Evolutionary conservation across 2,113 vertebrate genomes (phyloP).

Genomic region (Petrocephalus microphthalmus): DNA sequence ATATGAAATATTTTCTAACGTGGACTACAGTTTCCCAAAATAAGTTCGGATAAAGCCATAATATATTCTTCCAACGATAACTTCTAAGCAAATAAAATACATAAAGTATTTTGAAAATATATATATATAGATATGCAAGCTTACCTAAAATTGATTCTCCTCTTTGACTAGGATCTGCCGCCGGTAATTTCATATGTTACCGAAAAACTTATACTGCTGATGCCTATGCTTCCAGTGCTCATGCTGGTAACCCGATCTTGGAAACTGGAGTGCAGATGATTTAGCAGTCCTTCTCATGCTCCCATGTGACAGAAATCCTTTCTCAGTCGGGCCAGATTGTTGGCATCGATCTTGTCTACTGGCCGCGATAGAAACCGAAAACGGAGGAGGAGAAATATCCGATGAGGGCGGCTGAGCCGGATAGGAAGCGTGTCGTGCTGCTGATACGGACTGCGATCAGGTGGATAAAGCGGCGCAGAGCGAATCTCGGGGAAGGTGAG

Average conservation of each 20-base stretch:
- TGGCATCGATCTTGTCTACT: constrained; percentile 44
- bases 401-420: not conserved
- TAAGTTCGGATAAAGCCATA: not conserved
- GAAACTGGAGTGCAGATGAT: constrained; percentile 64
- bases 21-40: not conserved
- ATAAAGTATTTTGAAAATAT: not conserved
- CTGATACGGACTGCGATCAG: constrained; percentile 25
- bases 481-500: constrained; percentile 52
- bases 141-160: constrained; percentile 69
- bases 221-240: constrained; percentile 64
- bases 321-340: constrained; percentile 46
- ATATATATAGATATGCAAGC: constrained; percentile 18
- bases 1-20: not conserved
- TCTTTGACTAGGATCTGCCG: constrained; percentile 55
- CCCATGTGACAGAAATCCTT: constrained; percentile 50
- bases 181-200: constrained; percentile 55
- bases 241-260: constrained; percentile 59
- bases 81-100: not conserved
- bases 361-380: not conserved
- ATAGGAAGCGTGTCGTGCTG: not conserved
- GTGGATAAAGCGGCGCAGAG: constrained; percentile 47
- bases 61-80: not conserved
- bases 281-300: constrained; percentile 70
- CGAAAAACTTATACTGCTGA: constrained; percentile 67
- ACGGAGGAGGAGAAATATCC: constrained; percentile 6